A percentile compares a stretch with the other conserved stretches of the same genome.
These are phyloP conservation scores for Chiloscyllium plagiosum DNA, from an alignment of 2,113 vertebrate genomes.

Conservation along the genomic window DNA sequence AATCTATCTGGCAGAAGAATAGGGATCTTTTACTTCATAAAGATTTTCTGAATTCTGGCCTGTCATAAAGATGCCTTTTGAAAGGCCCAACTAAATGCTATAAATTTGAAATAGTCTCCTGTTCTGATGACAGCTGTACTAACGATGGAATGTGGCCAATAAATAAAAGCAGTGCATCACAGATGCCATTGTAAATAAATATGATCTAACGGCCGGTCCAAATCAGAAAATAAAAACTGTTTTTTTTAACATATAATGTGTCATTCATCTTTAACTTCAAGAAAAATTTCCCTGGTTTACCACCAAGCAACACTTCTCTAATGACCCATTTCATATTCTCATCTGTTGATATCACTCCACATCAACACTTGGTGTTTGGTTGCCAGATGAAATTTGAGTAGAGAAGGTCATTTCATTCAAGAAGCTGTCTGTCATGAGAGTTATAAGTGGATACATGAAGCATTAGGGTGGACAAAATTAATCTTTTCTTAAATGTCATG, in stretches of 20 bases:
- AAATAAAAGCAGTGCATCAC: neutral
- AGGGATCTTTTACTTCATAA: neutral
- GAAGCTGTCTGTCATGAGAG: conserved; percentile 13
- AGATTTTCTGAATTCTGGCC: neutral
- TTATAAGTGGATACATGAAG: neutral
- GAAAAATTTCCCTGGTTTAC: neutral
- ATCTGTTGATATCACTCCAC: conserved; percentile 24
- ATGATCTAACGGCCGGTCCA: neutral
- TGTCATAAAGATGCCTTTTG: conserved; percentile 29
- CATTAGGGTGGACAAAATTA: conserved; percentile 31
- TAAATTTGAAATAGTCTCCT: conserved; percentile 19
- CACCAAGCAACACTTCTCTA: neutral
- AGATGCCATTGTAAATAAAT: conserved; percentile 7
- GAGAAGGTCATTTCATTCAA: conserved; percentile 1
- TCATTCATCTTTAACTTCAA: neutral
- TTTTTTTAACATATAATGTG: neutral
- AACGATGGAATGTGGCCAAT: neutral
- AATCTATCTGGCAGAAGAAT: neutral
- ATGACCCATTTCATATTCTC: conserved; percentile 30
- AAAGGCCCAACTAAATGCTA: conserved; percentile 1
- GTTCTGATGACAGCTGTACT: conserved; percentile 9
- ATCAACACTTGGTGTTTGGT: neutral
- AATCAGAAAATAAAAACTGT: neutral
- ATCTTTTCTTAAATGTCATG: conserved; percentile 17
- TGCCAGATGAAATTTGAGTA: conserved; percentile 17